phyloP scores from a whole-genome alignment of 2,888 invertebrate species.

The Exocentrus adspersus region DNA sequence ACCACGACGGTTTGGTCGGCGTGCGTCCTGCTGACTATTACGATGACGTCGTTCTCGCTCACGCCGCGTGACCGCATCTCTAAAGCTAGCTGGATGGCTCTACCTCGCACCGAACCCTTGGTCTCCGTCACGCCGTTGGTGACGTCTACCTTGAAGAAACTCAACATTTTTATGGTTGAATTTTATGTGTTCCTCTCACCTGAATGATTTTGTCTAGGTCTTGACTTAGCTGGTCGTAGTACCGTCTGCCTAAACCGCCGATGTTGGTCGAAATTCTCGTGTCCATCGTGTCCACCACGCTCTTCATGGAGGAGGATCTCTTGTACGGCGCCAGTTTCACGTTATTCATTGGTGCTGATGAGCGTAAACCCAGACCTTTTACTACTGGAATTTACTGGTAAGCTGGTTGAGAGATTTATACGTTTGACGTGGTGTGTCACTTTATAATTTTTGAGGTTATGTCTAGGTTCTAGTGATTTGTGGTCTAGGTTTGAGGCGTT shows the following conservation, averaged over 20 bases:
- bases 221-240: constrained; percentile 45
- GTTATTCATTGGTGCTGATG: too few species aligned
- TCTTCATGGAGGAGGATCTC: too few species aligned
- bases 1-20: constrained; percentile 56
- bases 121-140: constrained; percentile 54
- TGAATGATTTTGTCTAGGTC: constrained; percentile 54
- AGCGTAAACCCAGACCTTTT: too few species aligned
- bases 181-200: too few species aligned
- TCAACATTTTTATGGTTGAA: too few species aligned
- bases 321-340: neutral
- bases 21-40: constrained; percentile 53
- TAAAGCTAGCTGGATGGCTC: constrained; percentile 52
- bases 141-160: constrained; percentile 58
- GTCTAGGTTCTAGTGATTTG: too few species aligned
- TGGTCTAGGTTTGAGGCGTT: too few species aligned
- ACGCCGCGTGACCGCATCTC: constrained; percentile 49
- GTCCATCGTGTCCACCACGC: too few species aligned
- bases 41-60: constrained; percentile 50
- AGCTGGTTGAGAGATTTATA: too few species aligned
- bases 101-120: constrained; percentile 51
- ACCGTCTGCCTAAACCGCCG: constrained; percentile 52
- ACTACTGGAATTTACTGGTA: too few species aligned
- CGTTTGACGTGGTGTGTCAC: too few species aligned
- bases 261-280: constrained; percentile 34
- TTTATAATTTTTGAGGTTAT: too few species aligned